Base-by-base conservation (phyloP, 92 coral and sea anemone species). In the Epizoanthus fatuus region DNA sequence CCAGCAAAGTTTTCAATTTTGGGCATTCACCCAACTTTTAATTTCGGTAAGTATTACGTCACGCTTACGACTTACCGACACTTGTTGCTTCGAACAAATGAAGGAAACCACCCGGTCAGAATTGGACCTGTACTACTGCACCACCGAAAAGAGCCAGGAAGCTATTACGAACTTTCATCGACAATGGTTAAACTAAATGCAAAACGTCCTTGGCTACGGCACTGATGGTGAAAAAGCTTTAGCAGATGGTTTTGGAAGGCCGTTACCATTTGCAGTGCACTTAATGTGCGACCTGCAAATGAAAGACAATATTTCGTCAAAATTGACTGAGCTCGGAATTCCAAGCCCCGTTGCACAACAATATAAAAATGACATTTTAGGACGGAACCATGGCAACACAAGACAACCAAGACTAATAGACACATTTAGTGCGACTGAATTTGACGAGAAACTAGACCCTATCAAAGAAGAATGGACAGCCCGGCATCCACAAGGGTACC, bases 21-120 rank as follows among this genome's bases (percentile, higher is more conserved):
- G 22, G 92, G 90, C 25, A 88, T 88, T 20, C 88, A 92, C 55
- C 84, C 87, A 4, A 89, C 90, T 0, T 91, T 91, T 66, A 88
- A 84, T 59, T 72, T 88, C 54, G 90, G 90, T 6, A 60, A 81
- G 5, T 81, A n/a, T 42, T 90, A 90, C 47, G 90, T 84, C 3
- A 71, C 81, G 19, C 40, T 84, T 15, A 89, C 82, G 9, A 89
- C 86, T 0, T 84, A 89, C 37, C 89, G 89, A 8, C 86, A 84
- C 70, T 65, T 89, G 92, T 65, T 92, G 60, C 68, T 84, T 5
- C 1, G 87, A 57, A 89, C 89, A 10, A 89, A 29, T 51, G 71
- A 79, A 32, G 81, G 70, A 1, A 49, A 11, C 63, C 81, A 89
- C 22, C 89, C 92, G 17, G 92, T 84, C 3, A 69, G 83, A 39